phyloP scores from a whole-genome alignment of 2,888 invertebrate genomes.

The Brachycybe producta region DNA sequence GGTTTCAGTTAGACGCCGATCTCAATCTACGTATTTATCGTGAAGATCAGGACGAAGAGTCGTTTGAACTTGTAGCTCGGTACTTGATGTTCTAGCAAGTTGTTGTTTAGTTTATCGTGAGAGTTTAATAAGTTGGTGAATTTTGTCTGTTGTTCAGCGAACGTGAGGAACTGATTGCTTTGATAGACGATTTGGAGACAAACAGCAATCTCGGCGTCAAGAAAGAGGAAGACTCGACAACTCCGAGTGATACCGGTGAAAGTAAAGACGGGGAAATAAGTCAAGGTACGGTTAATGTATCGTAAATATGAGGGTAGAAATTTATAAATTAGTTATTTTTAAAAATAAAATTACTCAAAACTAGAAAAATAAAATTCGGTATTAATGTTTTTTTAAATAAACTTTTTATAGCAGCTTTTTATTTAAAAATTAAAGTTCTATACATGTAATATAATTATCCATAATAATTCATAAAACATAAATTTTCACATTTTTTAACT shows the following conservation, averaged over 20 bases:
- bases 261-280: constrained; percentile 19
- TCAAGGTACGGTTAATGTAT: background rate
- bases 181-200: constrained; percentile 59
- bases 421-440: background rate
- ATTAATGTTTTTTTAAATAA: background rate
- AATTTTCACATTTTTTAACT: no score
- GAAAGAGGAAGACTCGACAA: constrained; percentile 44
- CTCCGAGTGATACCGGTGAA: constrained; percentile 24
- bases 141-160: constrained; percentile 42
- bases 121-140: background rate
- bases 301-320: no score
- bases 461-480: no score
- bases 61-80: constrained; percentile 81
- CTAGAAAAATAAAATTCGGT: no score
- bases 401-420: background rate
- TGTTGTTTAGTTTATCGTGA: constrained; percentile 3
- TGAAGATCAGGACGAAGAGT: constrained; percentile 92
- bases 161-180: constrained; percentile 61
- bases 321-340: no score
- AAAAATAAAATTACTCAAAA: no score
- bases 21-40: constrained; percentile 82
- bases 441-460: no score
- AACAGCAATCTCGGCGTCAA: constrained; percentile 51
- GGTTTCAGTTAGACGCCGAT: constrained; percentile 79
- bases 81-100: constrained; percentile 20